Evolutionary conservation across 2,797 vertebrate species (phyloP).

Genomic region (Pseudocheirus occidentalis): DNA sequence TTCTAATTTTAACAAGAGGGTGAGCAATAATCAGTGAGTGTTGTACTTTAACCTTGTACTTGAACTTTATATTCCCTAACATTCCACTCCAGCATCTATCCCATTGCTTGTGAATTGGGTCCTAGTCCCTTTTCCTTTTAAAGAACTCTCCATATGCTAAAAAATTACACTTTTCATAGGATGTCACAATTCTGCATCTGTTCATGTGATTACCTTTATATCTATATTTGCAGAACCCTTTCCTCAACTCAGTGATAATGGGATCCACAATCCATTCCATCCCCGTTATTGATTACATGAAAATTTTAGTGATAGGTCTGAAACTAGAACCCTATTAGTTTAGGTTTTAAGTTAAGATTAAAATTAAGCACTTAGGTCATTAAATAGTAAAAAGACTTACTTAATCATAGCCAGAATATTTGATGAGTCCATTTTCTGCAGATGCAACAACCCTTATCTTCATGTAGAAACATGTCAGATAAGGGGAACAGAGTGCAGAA

Average conservation of each 20-base stretch:
- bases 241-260: not conserved
- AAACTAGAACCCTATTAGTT: not conserved
- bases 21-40: not conserved
- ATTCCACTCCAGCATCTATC: not conserved
- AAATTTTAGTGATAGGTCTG: not conserved
- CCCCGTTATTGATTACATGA: not conserved
- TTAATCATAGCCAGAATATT: not conserved
- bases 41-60: not conserved
- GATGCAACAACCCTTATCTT: not conserved
- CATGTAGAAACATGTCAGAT: not conserved
- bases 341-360: not conserved
- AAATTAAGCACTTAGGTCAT: not conserved
- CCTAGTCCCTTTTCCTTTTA: not conserved
- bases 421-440: not conserved
- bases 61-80: not conserved
- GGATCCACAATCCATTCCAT: not conserved
- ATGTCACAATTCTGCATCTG: not conserved
- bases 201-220: not conserved
- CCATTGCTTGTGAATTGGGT: not conserved
- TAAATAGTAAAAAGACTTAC: not conserved
- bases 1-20: not conserved
- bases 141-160: not conserved
- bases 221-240: not conserved
- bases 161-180: not conserved
- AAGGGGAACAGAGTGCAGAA: fast-evolving